A percentile compares a stretch with the other conserved stretches of the same genome.
Evolutionary conservation across 2,888 invertebrate species (phyloP).

Genomic region (Macrosiphum euphorbiae): DNA sequence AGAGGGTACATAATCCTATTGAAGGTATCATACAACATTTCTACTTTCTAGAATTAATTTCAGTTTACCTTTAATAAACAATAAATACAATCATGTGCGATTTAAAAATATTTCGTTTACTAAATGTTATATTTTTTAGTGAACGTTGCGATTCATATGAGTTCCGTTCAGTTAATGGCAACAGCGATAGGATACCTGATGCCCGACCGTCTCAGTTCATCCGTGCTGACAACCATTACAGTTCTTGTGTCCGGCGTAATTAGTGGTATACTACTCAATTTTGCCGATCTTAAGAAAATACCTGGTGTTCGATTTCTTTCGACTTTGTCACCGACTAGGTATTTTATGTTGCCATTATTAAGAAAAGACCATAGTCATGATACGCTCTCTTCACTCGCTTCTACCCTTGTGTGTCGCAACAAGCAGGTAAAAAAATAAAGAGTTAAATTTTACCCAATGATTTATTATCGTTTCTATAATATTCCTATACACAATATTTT

Average conservation of each 20-base stretch:
- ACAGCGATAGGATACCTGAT: constrained; percentile 79
- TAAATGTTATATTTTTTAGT: constrained; percentile 30
- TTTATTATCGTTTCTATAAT: not conserved
- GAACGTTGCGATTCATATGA: constrained; percentile 78
- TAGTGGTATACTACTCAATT: constrained; percentile 80
- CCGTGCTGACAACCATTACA: constrained; percentile 75
- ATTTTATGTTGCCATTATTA: constrained; percentile 79
- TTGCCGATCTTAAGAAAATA: constrained; percentile 77
- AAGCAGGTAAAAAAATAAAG: constrained; percentile 75
- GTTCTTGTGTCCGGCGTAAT: constrained; percentile 76
- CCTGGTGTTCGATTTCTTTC: constrained; percentile 76
- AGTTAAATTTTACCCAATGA: not conserved
- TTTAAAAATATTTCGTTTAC: not conserved
- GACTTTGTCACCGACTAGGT: constrained; percentile 80
- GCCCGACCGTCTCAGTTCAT: constrained; percentile 77
- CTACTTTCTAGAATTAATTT: not conserved
- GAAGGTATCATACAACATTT: not conserved
- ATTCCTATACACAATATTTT: constrained; percentile 68
- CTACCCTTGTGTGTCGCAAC: constrained; percentile 77
- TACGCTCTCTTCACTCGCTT: constrained; percentile 75
- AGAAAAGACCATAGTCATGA: constrained; percentile 78
- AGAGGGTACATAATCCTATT: not conserved
- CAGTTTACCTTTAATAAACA: not conserved
- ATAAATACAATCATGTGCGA: not conserved
- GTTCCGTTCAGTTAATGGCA: constrained; percentile 78